A percentile compares a stretch with the other conserved stretches of the same genome.
Evolutionary conservation across 2,113 vertebrate genomes (phyloP).

Genomic region (Psophia crepitans): DNA sequence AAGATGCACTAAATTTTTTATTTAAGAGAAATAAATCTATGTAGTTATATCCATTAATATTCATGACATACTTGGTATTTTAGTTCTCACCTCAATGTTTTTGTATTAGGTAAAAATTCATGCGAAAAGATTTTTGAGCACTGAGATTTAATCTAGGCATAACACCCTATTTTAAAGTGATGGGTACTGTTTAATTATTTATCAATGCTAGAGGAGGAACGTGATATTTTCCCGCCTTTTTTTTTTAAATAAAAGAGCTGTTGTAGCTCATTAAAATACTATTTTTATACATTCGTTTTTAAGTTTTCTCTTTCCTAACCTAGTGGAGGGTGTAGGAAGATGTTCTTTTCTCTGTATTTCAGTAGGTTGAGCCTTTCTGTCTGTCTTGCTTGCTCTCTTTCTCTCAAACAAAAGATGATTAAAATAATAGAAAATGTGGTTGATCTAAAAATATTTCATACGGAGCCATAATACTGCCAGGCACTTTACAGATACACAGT

Average conservation of each 20-base stretch:
- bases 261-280: slow-evolving; percentile 51
- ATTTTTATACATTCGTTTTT: background rate
- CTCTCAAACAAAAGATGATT: slow-evolving; percentile 33
- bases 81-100: slow-evolving; percentile 51
- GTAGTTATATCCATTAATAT: slow-evolving; percentile 60
- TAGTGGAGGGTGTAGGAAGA: background rate
- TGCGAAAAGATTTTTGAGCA: slow-evolving; percentile 21
- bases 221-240: slow-evolving; percentile 28
- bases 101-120: slow-evolving; percentile 38
- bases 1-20: slow-evolving; percentile 69
- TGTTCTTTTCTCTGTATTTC: background rate
- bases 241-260: slow-evolving; percentile 34
- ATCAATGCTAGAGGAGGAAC: slow-evolving; percentile 23
- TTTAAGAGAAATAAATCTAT: slow-evolving; percentile 53
- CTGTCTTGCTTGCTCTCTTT: background rate
- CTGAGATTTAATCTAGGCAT: slow-evolving; percentile 46
- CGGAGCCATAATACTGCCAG: slow-evolving; percentile 53
- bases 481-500: slow-evolving; percentile 40
- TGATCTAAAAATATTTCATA: slow-evolving; percentile 36
- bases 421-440: slow-evolving; percentile 23
- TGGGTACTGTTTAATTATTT: slow-evolving; percentile 59
- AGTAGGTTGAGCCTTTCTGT: slow-evolving; percentile 1
- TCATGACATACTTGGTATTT: slow-evolving; percentile 46
- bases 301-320: slow-evolving; percentile 23
- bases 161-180: slow-evolving; percentile 44